phyloP scores from a whole-genome alignment of 2,797 vertebrate species.

The Aldrovandia affinis region DNA sequence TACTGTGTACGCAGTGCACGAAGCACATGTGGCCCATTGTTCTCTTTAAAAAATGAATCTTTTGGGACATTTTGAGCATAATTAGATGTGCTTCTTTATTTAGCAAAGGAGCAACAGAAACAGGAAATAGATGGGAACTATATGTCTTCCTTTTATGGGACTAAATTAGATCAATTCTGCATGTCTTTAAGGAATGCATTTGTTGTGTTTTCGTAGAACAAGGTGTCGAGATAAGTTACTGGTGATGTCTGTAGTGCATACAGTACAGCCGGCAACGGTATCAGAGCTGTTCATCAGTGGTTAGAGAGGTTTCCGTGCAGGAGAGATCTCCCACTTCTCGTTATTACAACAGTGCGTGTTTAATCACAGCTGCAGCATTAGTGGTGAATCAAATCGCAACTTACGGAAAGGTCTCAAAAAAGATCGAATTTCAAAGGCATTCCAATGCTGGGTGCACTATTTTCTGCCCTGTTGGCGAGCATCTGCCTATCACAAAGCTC shows the following conservation, averaged over 20 bases:
- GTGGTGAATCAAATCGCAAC: not conserved
- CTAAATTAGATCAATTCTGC: not conserved
- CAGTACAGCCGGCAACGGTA: not conserved
- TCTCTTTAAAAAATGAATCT: not conserved
- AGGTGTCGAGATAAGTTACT: not conserved
- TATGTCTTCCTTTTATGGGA: not conserved
- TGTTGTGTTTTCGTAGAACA: not conserved
- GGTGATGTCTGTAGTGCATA: not conserved
- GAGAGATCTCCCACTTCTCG: not conserved
- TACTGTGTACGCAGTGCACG: not conserved
- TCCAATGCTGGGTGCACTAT: not conserved
- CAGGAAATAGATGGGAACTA: not conserved
- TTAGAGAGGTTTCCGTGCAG: not conserved
- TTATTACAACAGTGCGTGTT: too few relatives aligned
- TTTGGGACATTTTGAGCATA: not conserved
- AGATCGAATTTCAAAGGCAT: not conserved
- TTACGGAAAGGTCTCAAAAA: not conserved
- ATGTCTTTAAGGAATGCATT: not conserved
- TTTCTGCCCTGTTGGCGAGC: not conserved
- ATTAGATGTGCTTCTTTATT: not conserved
- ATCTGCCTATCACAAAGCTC: not conserved
- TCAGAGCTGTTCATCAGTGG: not conserved
- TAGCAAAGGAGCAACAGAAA: not conserved
- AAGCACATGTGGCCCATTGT: slow-evolving; percentile 2
- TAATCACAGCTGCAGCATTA: too few relatives aligned